Conservation (phyloP, 2,113 vertebrate species). For the Motacilla alba region DNA sequence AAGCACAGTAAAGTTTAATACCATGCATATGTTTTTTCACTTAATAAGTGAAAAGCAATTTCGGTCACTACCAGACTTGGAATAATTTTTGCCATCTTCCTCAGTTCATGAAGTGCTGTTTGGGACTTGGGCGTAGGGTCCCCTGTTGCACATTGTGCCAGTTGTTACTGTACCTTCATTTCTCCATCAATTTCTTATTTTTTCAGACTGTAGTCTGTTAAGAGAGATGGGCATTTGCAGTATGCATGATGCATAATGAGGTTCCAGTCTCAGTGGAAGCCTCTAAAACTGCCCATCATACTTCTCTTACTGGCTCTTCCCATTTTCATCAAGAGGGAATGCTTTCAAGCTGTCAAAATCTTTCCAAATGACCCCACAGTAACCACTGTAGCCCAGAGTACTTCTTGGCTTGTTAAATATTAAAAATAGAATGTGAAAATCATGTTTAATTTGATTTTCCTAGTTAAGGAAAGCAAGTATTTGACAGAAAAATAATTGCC, state of each 20-base stretch:
- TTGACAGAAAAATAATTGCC: background rate
- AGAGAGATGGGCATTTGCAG: background rate
- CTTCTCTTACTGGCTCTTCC: background rate
- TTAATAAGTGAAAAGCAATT: background rate
- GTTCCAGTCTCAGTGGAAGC: background rate
- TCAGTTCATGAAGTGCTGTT: background rate
- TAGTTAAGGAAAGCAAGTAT: background rate
- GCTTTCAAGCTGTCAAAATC: background rate
- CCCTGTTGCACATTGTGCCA: background rate
- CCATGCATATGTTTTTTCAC: background rate
- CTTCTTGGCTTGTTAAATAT: background rate
- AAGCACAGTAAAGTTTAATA: background rate
- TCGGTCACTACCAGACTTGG: background rate
- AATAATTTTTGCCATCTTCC: background rate
- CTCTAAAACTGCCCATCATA: background rate
- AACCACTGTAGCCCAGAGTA: background rate
- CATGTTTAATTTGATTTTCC: background rate
- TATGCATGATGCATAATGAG: background rate
- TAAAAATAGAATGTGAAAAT: background rate
- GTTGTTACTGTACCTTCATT: background rate
- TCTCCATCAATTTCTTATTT: background rate
- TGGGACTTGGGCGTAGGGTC: background rate
- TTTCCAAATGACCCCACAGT: background rate
- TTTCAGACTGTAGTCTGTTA: background rate
- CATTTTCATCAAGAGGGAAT: background rate